Percentiles rank a stretch among this genome's conserved stretches.
These are phyloP conservation scores for Anolis sagrei DNA, from an alignment of 2,113 vertebrate species.

Conservation along the genomic window DNA sequence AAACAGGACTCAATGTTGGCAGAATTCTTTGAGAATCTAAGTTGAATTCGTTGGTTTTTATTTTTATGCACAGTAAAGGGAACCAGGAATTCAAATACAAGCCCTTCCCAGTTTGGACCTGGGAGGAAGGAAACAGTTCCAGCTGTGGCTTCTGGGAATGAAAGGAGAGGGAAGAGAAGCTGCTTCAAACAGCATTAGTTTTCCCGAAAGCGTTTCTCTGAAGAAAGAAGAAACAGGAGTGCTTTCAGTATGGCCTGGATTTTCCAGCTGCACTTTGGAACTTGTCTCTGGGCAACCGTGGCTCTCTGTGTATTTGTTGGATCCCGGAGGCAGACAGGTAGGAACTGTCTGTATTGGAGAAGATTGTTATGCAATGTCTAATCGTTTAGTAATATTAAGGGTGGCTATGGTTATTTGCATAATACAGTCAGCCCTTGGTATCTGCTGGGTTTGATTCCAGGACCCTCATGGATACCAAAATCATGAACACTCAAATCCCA, in stretches of 20 bases:
- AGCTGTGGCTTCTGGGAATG: constrained; percentile 56
- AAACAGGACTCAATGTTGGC: constrained; percentile 2
- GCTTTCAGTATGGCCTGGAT: constrained; percentile 20
- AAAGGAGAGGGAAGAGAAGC: constrained; percentile 24
- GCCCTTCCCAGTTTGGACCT: constrained; percentile 58
- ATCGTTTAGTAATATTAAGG: neutral
- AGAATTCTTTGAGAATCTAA: neutral
- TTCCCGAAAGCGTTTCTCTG: fast-evolving
- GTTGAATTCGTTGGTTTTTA: neutral
- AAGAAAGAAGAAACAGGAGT: neutral
- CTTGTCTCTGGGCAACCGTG: constrained; percentile 49
- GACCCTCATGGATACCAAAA: too few relatives aligned
- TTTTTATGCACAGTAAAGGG: constrained; percentile 52
- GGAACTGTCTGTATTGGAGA: fast-evolving
- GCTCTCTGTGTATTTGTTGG: constrained; percentile 42
- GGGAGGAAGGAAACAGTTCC: constrained; percentile 17
- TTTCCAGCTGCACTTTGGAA: constrained; percentile 18
- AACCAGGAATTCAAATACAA: constrained; percentile 46
- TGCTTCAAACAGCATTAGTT: neutral
- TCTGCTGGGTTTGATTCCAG: too few relatives aligned
- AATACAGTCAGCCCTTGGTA: neutral
- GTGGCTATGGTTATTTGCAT: fast-evolving
- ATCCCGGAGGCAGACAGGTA: constrained; percentile 47
- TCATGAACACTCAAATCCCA: too few relatives aligned
- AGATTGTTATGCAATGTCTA: neutral